These are phyloP conservation scores for Eupsittula cactorum DNA, from an alignment of 2,113 vertebrate genomes.

Conservation along the genomic window DNA sequence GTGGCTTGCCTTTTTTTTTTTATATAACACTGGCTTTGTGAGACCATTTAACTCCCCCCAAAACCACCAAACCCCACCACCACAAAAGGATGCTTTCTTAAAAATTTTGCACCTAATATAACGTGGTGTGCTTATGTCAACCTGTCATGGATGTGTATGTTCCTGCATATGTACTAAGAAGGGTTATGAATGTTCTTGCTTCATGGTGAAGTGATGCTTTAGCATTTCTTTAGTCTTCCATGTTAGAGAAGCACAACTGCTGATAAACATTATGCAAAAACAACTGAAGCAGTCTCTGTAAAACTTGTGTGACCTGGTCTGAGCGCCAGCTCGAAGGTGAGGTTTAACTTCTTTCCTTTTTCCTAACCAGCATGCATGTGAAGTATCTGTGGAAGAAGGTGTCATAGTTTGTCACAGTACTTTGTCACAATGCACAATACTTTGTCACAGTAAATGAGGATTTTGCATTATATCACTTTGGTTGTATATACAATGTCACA, in stretches of 20 bases:
- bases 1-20: neutral
- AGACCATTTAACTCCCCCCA: neutral
- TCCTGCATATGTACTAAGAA: neutral
- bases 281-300: neutral
- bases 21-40: neutral
- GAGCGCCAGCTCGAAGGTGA: neutral
- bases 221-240: neutral
- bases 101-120: neutral
- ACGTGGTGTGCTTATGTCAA: neutral
- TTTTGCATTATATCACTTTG: neutral
- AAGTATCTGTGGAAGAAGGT: neutral
- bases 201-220: neutral
- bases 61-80: neutral
- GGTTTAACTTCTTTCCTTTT: neutral
- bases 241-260: constrained; percentile 15
- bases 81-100: neutral
- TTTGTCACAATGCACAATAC: neutral
- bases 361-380: neutral
- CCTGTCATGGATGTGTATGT: fast-evolving
- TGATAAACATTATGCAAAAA: neutral
- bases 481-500: neutral
- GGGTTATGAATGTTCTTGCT: neutral
- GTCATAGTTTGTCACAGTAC: no score
- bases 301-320: neutral
- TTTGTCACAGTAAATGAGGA: neutral